Evolutionary conservation across 2,113 vertebrate genomes (phyloP), one percentile per base, ranked within the genome.

Genomic region (Sapajus apella): DNA sequence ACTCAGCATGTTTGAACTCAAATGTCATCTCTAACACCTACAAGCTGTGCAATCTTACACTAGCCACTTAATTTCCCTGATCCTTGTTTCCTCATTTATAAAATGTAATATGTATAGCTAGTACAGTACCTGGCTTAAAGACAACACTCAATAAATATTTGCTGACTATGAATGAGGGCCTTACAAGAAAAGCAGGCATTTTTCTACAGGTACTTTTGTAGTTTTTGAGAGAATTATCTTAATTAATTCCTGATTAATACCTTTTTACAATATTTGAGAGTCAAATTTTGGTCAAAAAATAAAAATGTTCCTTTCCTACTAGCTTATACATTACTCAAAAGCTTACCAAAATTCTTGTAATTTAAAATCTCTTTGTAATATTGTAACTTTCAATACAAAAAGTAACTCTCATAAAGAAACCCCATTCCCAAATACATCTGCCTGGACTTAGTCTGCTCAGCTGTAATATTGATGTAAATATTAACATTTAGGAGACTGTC

Each of bases 281-380:
- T 80, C 85, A 87, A 83, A 50, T 91, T 96, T 87, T 64, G 64
- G 12, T 56, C 56, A 88, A 94, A 95, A 96, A 92, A 76, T 84
- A 70, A 97, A 97, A 97, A 91, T 20, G 30, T 12, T 50, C 47
- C 56, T 70, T 91, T 92, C 50, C 13, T 82, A 20, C 58, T 79
- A 92, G 32, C 47, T 94, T 76, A 95, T 8, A 87, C 55, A 90
- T 79, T 87, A 95, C 12, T 93, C 66, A 94, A 95, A 97, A 94
- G 61, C 86, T 95, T 82, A 94, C 3, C n/a, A 95, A 52, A 96
- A 76, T 91, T 97, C 35, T 94, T 89, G 89, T 85, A 84, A 82
- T 75, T 87, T 91, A 35, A 89, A 94, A 86, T 94, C 17, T 87
- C 21, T 72, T 95, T 83, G 45, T 72, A 73, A 84, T 55, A 64